A percentile compares a stretch with the other conserved stretches of the same genome.
These are phyloP conservation scores for Chelonus formosanus DNA, from an alignment of 2,888 invertebrate genomes.

Conservation along the genomic window DNA sequence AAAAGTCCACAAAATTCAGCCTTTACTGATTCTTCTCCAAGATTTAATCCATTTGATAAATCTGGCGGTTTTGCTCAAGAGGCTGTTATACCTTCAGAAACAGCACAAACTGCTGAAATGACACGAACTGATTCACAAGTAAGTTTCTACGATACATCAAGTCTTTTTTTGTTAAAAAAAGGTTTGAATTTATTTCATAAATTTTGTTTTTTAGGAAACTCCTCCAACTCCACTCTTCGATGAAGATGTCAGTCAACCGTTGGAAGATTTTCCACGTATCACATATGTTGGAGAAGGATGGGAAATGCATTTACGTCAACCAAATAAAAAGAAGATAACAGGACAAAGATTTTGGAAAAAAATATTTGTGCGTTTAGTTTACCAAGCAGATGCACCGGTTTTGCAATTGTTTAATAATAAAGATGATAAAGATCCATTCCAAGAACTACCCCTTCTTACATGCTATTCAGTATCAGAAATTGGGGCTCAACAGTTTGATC, in stretches of 20 bases:
- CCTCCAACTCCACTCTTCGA: slow-evolving; percentile 94
- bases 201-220: slow-evolving; percentile 75
- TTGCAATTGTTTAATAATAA: slow-evolving; percentile 86
- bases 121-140: slow-evolving; percentile 61
- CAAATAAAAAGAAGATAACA: slow-evolving; percentile 95
- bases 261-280: slow-evolving; percentile 89
- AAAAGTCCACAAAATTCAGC: slow-evolving; percentile 68
- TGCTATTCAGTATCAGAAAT: slow-evolving; percentile 96
- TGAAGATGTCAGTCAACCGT: slow-evolving; percentile 89
- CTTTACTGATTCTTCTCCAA: slow-evolving; percentile 71
- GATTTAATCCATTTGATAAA: slow-evolving; percentile 83
- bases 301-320: slow-evolving; percentile 96
- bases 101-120: slow-evolving; percentile 61
- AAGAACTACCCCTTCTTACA: slow-evolving; percentile 92
- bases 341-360: slow-evolving; percentile 98
- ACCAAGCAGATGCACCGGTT: slow-evolving; percentile 83
- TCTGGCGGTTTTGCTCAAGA: slow-evolving; percentile 65
- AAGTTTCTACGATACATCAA: slow-evolving; percentile 17
- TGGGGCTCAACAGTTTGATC: slow-evolving; percentile 97
- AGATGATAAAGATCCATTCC: slow-evolving; percentile 90
- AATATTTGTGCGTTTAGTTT: slow-evolving; percentile 83
- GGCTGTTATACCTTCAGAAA: slow-evolving; percentile 53
- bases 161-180: too few relatives aligned
- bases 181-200: too few relatives aligned
- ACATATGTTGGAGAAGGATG: slow-evolving; percentile 85